phyloP scores from a whole-genome alignment of 2,888 invertebrate species.

The Linhomoeus sp. region DNA sequence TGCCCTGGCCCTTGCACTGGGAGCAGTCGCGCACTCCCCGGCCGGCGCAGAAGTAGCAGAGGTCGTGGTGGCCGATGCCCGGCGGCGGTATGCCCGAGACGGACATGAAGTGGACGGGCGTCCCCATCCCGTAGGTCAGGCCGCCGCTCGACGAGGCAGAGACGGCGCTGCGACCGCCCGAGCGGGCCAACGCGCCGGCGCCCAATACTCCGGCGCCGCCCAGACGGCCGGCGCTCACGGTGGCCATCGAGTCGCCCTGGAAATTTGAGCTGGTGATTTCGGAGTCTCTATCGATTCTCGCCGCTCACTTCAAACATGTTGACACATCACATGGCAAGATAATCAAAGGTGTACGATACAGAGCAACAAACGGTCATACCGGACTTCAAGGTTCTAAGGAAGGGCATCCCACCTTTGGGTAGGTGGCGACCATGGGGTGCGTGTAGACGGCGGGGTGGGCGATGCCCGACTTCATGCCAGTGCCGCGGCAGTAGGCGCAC shows the following conservation, averaged over 20 bases:
- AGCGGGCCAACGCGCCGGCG: no score
- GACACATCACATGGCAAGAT: no score
- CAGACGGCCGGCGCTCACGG: no score
- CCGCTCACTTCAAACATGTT: no score
- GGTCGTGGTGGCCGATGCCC: constrained; percentile 22
- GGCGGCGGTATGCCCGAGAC: constrained; percentile 26
- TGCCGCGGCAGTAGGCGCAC: constrained; percentile 24
- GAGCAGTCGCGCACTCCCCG: constrained; percentile 13
- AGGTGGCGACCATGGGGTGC: constrained; percentile 24
- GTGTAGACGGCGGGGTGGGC: constrained; percentile 27
- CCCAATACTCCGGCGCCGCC: no score
- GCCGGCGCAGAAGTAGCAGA: constrained; percentile 24
- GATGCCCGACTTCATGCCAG: constrained; percentile 28
- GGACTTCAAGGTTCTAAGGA: not conserved
- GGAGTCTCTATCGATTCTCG: no score
- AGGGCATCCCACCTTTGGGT: constrained; percentile 15
- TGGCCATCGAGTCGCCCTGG: no score
- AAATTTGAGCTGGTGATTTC: no score
- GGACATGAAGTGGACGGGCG: constrained; percentile 25
- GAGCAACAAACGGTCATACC: no score
- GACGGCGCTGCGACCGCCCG: no score
- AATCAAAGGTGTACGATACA: no score
- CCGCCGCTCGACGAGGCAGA: constrained; percentile 5
- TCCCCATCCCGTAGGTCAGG: constrained; percentile 21
- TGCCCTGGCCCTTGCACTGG: constrained; percentile 26